Conservation (phyloP, 2,797 vertebrate genomes). For the Lepilemur septentrionalis region DNA sequence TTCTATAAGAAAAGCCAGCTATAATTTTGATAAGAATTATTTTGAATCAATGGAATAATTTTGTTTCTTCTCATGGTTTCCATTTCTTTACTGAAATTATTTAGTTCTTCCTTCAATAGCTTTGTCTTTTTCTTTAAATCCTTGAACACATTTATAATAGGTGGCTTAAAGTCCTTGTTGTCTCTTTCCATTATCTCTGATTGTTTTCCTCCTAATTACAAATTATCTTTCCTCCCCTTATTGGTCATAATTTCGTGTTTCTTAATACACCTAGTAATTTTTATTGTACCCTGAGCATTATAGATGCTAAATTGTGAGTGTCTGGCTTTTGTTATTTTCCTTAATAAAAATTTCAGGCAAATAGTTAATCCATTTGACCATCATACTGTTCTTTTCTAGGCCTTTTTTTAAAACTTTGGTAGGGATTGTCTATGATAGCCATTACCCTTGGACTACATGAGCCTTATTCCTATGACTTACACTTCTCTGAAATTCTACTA, state of each 20-base stretch:
- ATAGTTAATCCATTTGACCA: neutral
- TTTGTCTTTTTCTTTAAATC: constrained; percentile 17
- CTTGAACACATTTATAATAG: neutral
- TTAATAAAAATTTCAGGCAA: neutral
- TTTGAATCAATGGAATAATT: neutral
- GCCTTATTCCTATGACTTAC: neutral
- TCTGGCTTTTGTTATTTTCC: neutral
- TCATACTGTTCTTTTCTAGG: neutral
- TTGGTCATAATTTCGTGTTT: neutral
- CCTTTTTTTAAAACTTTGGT: neutral
- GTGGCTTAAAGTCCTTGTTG: neutral
- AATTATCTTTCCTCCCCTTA: neutral
- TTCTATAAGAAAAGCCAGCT: neutral
- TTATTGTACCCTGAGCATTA: neutral
- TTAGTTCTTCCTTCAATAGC: neutral
- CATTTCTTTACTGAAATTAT: neutral
- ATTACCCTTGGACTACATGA: neutral
- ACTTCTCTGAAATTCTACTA: neutral
- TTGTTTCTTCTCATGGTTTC: neutral
- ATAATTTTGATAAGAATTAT: neutral
- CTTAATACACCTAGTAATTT: neutral
- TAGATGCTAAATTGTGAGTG: neutral
- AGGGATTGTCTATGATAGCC: neutral
- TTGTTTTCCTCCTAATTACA: constrained; percentile 30
- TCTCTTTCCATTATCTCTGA: neutral